Evolutionary conservation across 2,113 vertebrate genomes (phyloP), one percentile per base, ranked within the genome.

Genomic region (Carassius auratus): DNA sequence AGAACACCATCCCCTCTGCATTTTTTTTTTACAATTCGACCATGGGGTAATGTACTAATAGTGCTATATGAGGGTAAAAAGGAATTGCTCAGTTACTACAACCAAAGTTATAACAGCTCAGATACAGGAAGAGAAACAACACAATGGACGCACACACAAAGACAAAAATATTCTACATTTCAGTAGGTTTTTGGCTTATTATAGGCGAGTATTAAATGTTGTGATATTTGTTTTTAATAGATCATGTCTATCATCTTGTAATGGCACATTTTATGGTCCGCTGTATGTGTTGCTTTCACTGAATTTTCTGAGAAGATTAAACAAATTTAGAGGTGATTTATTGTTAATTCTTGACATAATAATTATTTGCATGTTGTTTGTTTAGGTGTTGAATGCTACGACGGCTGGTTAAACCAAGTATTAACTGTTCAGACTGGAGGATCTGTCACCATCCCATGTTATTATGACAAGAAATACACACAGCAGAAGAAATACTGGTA

Each of bases 391-490:
- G 15, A 45, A 45, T 0, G 71, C 71, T 74, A 45, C 21, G 0
- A 2, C 0, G 19, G 9, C 45, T 61, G 19, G 57, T 8, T 3
- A 61, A 59, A 61, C 2, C 0, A 59, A 8, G 6, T 1, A 21
- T 8, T 59, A 59, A 59, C 19, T 8, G 0, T 76, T 50, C 21
- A 57, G 17, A 0, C 69, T 7, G 69, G 79, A 68, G 26, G 23
- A 52, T 64, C 78, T 21, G 50, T 81, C 21, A 81, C 68, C 6
- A 62, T 86, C 38, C 57, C 85, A 38, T 86, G 79, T 83, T 48
- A 52, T 68, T 86, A 86, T 83, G 45, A 83, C 6, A 4, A 21
- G 10, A 8, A 82, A 38, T 38, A 68, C 26, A n/a, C 3, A 10
- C 48, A 19, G 14, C 61, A 45, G 9, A 85, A 42, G 76, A 85